Evolutionary conservation across 23 tunicate species (phyloP), one percentile per base, ranked within the genome.

Genomic region (Trididemnum miniatum): DNA sequence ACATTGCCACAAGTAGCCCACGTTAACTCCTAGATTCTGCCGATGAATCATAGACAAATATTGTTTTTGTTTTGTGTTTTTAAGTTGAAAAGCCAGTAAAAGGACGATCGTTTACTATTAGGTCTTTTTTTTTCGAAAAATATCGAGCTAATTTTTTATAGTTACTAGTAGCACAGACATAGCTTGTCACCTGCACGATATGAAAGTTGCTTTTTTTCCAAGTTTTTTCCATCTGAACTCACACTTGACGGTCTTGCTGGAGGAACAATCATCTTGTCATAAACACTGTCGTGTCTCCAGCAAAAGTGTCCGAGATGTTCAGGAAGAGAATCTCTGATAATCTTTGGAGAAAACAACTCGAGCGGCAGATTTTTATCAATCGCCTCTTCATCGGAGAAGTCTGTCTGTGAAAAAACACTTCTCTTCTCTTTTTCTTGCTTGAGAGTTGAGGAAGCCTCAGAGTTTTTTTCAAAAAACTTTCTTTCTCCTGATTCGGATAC

Each of bases 231-330:
- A 20, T 62, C 67, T 67, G 75, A 67, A n/a, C 38, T 67, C n/a
- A 22, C 38, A 32, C 75, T 67, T 15, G 83, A 39, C 1, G 92
- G 92, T 32, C 92, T 35, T 7, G 92, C 88, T 9, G 81, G 87
- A 23, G 94, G 76, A 0, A 44, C 22, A 38, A 38, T 37, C 0
- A 65, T 29, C 2, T 78, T 65, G 15, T 57, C 62, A 34, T 69
- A 79, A 25, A 66, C 44, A 23, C 31, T 86, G 71, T 89, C 94
- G 60, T 89, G 94, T 0, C 85, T 37, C 94, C 94, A 89, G 71
- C 94, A 89, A 63, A 89, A 89, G 31, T 67, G 31, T 3, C n/a
- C 75, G 4, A 20, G 5, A 4, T 12, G 15, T 62, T 62, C 5
- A 4, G 67, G 67, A 4, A n/a, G 22, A 31, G 31, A 7, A 12